These are phyloP conservation scores for Eupeodes latifasciatus DNA, from an alignment of 2,888 invertebrate genomes.

Conservation along the genomic window DNA sequence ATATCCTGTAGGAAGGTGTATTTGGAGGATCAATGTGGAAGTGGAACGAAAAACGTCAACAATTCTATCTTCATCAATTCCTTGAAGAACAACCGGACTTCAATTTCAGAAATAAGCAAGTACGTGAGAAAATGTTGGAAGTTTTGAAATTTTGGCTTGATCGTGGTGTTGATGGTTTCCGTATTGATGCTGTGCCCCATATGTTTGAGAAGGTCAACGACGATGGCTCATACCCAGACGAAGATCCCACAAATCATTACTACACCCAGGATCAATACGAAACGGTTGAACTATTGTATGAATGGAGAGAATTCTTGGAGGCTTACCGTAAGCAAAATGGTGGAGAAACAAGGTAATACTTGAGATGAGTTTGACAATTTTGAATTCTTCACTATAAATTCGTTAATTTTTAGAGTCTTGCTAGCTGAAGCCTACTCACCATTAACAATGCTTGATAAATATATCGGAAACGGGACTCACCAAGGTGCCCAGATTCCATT, in stretches of 20 bases:
- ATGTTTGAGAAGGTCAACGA: slow-evolving; percentile 84
- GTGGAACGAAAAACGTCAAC: slow-evolving; percentile 86
- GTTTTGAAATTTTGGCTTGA: slow-evolving; percentile 89
- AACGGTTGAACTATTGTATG: slow-evolving; percentile 86
- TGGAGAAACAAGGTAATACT: slow-evolving; percentile 80
- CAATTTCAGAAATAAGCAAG: slow-evolving; percentile 89
- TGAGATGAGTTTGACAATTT: neutral
- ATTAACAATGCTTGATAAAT: slow-evolving; percentile 85
- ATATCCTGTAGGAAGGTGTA: slow-evolving; percentile 79
- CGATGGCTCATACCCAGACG: slow-evolving; percentile 83
- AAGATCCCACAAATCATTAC: slow-evolving; percentile 86
- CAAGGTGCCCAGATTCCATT: slow-evolving; percentile 87
- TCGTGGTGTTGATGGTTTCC: slow-evolving; percentile 91
- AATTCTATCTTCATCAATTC: slow-evolving; percentile 89
- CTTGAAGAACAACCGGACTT: slow-evolving; percentile 90
- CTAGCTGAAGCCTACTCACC: slow-evolving; percentile 84
- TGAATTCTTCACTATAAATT: neutral
- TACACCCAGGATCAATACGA: slow-evolving; percentile 87
- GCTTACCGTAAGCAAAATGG: slow-evolving; percentile 81
- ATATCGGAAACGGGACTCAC: slow-evolving; percentile 85
- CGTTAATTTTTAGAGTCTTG: neutral
- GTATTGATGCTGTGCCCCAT: slow-evolving; percentile 88
- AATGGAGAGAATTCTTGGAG: slow-evolving; percentile 86
- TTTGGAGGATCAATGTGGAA: slow-evolving; percentile 89
- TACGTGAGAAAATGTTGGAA: slow-evolving; percentile 88